These are phyloP conservation scores for Vollenhovia emeryi DNA, from an alignment of 1,140 invertebrate genomes.

Conservation along the genomic window DNA sequence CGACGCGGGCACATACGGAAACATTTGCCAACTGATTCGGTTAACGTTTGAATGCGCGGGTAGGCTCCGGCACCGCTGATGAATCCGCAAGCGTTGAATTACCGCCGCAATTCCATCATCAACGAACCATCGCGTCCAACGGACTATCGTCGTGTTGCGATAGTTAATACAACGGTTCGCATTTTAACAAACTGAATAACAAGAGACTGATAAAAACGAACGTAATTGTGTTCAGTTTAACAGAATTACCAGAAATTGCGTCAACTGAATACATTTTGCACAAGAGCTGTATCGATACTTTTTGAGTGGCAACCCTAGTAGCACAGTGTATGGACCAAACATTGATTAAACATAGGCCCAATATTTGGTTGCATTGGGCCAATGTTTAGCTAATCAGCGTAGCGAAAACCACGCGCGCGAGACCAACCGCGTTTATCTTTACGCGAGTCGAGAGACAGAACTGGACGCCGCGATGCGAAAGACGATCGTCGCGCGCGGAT, in stretches of 20 bases:
- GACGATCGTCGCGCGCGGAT: not conserved
- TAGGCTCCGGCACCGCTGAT: conserved; percentile 24
- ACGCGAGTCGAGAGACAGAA: no score
- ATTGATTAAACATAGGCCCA: no score
- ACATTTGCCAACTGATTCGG: conserved; percentile 50
- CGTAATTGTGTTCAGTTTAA: not conserved
- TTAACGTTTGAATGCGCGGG: conserved; percentile 36
- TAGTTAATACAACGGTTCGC: not conserved
- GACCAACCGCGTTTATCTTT: no score
- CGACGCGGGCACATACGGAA: not conserved
- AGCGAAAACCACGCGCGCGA: no score
- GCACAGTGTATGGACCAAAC: no score
- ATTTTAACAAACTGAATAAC: not conserved
- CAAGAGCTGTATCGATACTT: no score
- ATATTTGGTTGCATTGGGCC: no score
- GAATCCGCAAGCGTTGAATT: conserved; percentile 48
- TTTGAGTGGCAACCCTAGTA: no score
- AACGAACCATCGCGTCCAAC: not conserved
- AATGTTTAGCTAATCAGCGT: no score
- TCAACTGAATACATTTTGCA: not conserved
- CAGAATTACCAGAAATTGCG: not conserved
- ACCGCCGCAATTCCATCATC: conserved; percentile 29
- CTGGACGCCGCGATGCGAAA: not conserved
- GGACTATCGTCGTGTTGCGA: not conserved
- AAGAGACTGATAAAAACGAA: not conserved